phyloP scores from a whole-genome alignment of 92 coral and sea anemone genomes.

The Chrysogorgia sp. region DNA sequence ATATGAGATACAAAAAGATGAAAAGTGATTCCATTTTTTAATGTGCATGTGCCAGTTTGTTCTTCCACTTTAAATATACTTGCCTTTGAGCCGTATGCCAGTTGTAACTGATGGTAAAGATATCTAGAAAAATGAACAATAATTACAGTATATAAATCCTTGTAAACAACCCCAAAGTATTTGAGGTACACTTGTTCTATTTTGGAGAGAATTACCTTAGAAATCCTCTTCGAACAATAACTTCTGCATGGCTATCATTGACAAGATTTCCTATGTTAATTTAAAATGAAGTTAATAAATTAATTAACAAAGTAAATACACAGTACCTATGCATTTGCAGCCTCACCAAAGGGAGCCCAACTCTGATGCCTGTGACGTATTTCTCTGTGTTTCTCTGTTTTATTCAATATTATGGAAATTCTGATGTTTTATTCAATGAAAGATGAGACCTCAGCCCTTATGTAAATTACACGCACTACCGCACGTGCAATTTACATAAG shows the following conservation, averaged over 20 bases:
- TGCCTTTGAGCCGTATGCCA: constrained; percentile 53
- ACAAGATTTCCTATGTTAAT: constrained; percentile 67
- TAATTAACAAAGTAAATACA: not conserved
- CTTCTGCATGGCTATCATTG: constrained; percentile 98
- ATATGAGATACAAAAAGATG: constrained; percentile 92
- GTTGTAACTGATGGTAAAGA: constrained; percentile 72
- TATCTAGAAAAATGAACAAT: constrained; percentile 57
- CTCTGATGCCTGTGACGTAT: no score
- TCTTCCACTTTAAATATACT: constrained; percentile 60
- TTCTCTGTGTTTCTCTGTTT: no score
- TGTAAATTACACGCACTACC: no score
- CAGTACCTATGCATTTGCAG: no score
- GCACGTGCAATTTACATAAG: no score
- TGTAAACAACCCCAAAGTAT: no score
- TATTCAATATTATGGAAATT: no score
- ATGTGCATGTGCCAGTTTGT: constrained; percentile 52
- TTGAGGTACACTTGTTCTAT: no score
- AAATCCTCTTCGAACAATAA: constrained; percentile 91
- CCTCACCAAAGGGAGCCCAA: not conserved
- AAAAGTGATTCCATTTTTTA: constrained; percentile 74
- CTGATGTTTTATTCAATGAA: no score
- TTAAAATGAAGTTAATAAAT: not conserved
- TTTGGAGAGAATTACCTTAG: constrained; percentile 63
- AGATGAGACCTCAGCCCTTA: no score
- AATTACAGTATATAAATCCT: not conserved